Conservation (phyloP, 1,140 invertebrate genomes). For the Drosophila sturtevanti region DNA sequence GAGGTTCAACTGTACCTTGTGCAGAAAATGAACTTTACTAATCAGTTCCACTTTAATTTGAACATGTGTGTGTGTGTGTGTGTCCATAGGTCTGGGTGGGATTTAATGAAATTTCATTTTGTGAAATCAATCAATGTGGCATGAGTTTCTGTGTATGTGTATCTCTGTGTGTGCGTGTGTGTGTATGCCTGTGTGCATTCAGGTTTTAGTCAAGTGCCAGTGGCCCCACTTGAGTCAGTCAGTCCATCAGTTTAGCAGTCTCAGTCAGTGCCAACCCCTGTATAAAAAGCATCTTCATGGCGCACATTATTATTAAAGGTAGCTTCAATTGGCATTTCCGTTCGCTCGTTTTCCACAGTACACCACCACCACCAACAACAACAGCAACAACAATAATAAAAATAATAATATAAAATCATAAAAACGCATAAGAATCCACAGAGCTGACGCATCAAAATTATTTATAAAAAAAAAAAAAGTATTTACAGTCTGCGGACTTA, state of each 20-base stretch:
- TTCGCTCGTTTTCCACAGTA: conserved; percentile 37
- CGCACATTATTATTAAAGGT: conserved; percentile 68
- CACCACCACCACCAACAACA: conserved; percentile 23
- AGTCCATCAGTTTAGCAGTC: conserved; percentile 20
- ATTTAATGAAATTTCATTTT: conserved; percentile 22
- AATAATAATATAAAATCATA: conserved; percentile 28
- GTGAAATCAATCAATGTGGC: conserved; percentile 51
- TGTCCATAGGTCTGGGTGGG: background rate
- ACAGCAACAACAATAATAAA: conserved; percentile 40
- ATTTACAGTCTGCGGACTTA: background rate
- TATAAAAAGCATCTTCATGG: conserved; percentile 54
- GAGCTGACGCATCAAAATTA: conserved; percentile 58
- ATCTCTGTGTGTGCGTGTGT: background rate
- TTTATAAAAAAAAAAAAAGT: background rate
- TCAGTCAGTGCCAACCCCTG: conserved; percentile 23
- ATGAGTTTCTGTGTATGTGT: background rate
- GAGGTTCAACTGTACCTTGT: conserved; percentile 49
- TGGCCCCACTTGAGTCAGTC: conserved; percentile 59
- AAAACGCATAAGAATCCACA: conserved; percentile 62
- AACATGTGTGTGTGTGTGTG: conserved; percentile 26
- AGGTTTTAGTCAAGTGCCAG: conserved; percentile 48
- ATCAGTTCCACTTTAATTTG: conserved; percentile 30
- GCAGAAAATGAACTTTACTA: conserved; percentile 24
- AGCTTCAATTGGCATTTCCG: conserved; percentile 78
- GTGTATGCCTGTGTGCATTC: conserved; percentile 12